Evolutionary conservation across 2,888 invertebrate species (phyloP).

Genomic region (Morinoia aosen): DNA sequence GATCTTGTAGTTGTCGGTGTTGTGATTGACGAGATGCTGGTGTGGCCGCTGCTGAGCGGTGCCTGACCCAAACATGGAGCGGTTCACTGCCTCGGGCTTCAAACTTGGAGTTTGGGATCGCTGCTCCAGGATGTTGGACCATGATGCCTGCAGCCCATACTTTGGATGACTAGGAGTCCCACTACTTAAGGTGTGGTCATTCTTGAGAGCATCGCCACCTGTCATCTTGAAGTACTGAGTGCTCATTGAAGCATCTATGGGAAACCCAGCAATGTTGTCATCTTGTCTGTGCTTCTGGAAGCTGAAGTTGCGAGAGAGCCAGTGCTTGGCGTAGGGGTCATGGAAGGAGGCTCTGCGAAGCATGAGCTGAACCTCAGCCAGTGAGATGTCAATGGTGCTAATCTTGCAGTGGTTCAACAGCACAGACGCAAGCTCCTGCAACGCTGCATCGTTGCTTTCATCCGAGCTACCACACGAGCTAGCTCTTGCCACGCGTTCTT

Average conservation of each 20-base stretch:
- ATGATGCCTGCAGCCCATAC: neutral
- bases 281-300: slow-evolving; percentile 7
- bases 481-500: neutral
- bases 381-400: slow-evolving; percentile 34
- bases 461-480: slow-evolving; percentile 22
- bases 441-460: neutral
- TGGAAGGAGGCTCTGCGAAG: slow-evolving; percentile 35
- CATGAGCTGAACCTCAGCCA: slow-evolving; percentile 41
- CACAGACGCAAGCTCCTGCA: slow-evolving; percentile 14
- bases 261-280: slow-evolving; percentile 11
- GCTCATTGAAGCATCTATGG: slow-evolving; percentile 57
- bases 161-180: neutral
- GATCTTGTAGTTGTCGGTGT: slow-evolving; percentile 45
- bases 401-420: slow-evolving; percentile 13
- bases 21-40: slow-evolving; percentile 10
- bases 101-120: slow-evolving; percentile 79
- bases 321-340: slow-evolving; percentile 52
- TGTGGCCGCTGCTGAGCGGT: slow-evolving; percentile 69
- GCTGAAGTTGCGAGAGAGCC: slow-evolving; percentile 45
- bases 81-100: slow-evolving; percentile 79
- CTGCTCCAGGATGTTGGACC: slow-evolving; percentile 72
- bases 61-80: slow-evolving; percentile 79
- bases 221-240: slow-evolving; percentile 52
- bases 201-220: slow-evolving; percentile 48
- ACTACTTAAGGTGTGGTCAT: neutral